A percentile compares a stretch with the other conserved stretches of the same genome.
These are phyloP conservation scores for Aquatica leii DNA, from an alignment of 2,888 invertebrate species.

Conservation along the genomic window DNA sequence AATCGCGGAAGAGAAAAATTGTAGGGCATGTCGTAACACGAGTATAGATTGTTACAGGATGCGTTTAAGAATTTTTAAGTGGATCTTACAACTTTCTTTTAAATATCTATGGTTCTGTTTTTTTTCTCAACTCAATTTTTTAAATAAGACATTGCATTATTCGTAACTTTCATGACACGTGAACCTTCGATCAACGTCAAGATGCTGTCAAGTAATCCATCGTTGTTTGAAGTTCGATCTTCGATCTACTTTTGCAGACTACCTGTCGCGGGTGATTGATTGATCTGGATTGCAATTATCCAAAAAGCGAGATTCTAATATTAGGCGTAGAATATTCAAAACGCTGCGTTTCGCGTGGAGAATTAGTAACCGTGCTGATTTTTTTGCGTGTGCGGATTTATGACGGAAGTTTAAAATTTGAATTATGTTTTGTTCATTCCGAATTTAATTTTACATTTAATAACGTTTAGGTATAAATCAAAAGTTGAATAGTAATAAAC, in stretches of 20 bases:
- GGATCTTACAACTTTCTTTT: constrained; percentile 4
- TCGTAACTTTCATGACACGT: constrained; percentile 51
- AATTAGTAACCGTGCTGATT: too few species aligned
- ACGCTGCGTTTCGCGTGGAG: too few species aligned
- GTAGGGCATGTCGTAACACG: constrained; percentile 56
- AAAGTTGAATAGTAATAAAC: constrained; percentile 49
- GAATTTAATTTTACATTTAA: constrained; percentile 27
- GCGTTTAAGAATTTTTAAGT: constrained; percentile 23
- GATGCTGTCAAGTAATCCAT: constrained; percentile 53
- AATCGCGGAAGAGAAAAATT: constrained; percentile 56
- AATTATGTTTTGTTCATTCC: constrained; percentile 5
- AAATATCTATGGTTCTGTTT: constrained; percentile 6
- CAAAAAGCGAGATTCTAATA: constrained; percentile 35
- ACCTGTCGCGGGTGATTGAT: constrained; percentile 60
- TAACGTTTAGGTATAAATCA: constrained; percentile 32
- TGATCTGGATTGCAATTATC: constrained; percentile 55
- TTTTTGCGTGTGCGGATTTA: background rate
- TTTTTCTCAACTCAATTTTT: constrained; percentile 12
- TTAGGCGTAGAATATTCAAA: background rate
- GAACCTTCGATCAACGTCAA: constrained; percentile 59
- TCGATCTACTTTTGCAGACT: constrained; percentile 50
- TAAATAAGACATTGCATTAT: constrained; percentile 47
- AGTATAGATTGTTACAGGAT: constrained; percentile 51
- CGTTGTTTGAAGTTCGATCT: constrained; percentile 56
- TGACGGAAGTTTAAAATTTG: constrained; percentile 15